Base-by-base conservation (phyloP, 2,888 invertebrate species). In the Xanthia icteritia region DNA sequence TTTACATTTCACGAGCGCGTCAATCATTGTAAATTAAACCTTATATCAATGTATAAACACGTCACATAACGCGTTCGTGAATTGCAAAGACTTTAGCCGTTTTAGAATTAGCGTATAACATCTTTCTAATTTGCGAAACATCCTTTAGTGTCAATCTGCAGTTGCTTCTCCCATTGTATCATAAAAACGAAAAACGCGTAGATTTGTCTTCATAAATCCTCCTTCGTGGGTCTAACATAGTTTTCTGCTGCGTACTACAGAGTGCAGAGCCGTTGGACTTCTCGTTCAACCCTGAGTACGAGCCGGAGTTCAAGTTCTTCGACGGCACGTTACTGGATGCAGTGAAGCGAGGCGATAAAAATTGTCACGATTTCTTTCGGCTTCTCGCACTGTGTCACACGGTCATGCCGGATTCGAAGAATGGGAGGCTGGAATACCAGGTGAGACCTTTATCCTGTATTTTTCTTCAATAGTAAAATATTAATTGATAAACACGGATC, bases 321-420 rank as follows among this genome's bases (percentile, higher is more conserved):
- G 99, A 99, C 96, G 96, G 97, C 77, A 97, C 97, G 65, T 97
- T 99, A 75, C 94, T 99, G 89, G 98, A 99, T 77, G 98, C 99
- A 23, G 98, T 99, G 65, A 97, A 97, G 87, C 97, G 97, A 58
- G 98, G 98, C 79, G 98, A 99, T 92, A 95, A 96, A 66, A 97
- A 98, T 91, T 98, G 98, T 61, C 98, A 98, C 92, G 98, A 97
- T 91, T 99, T 99, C 97, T 99, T 99, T 97, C 97, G 98, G 61
- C 97, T 99, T 77, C 97, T 99, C 85, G 99, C 99, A 3, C 97
- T 99, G 54, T 99, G 99, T 94, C 99, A 99, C 93, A 99, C 99
- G 3, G 99, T 99, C 72, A 99, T 99, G 99, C 99, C 99, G 0
- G 99, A 99, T 92, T 98, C 98, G 89, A 98, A 98, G 91, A 98